A percentile compares a stretch with the other conserved stretches of the same genome.
Evolutionary conservation across 2,888 invertebrate genomes (phyloP).

Genomic region (Anthrax anthrax): DNA sequence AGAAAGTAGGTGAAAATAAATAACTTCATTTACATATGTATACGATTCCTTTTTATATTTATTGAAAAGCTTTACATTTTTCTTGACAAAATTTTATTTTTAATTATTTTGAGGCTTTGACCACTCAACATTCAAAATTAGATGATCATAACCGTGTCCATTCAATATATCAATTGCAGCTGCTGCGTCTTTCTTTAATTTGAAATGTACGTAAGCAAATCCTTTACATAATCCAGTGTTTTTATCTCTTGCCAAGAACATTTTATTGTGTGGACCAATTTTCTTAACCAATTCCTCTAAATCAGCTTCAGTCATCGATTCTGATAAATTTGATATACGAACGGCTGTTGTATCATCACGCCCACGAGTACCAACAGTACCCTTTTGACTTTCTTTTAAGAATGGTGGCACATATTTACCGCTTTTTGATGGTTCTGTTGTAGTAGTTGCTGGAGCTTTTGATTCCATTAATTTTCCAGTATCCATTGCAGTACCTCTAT

Average conservation of each 20-base stretch:
- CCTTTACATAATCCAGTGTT: slow-evolving; percentile 81
- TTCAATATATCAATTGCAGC: slow-evolving; percentile 79
- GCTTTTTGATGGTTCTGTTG: slow-evolving; percentile 19
- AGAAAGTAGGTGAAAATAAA: no score
- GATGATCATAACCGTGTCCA: slow-evolving; percentile 93
- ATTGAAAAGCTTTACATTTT: no score
- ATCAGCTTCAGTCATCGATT: slow-evolving; percentile 89
- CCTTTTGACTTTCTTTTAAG: slow-evolving; percentile 71
- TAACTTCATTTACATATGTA: no score
- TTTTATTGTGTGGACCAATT: slow-evolving; percentile 84
- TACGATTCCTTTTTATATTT: no score
- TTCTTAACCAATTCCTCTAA: slow-evolving; percentile 89
- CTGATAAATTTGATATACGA: slow-evolving; percentile 92
- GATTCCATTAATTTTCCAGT: slow-evolving; percentile 46
- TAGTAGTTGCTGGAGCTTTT: slow-evolving; percentile 34
- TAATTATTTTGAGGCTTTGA: slow-evolving; percentile 61
- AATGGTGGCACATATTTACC: slow-evolving; percentile 77
- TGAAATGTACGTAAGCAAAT: slow-evolving; percentile 97
- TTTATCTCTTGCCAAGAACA: slow-evolving; percentile 92
- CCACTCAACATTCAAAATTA: slow-evolving; percentile 98
- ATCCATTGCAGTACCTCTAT: slow-evolving; percentile 76
- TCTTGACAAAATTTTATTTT: background rate
- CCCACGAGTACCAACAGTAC: slow-evolving; percentile 48
- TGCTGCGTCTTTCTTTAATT: slow-evolving; percentile 77
- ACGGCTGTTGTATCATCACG: slow-evolving; percentile 83